Percentiles rank a stretch among this genome's conserved stretches.
Conservation (phyloP, 2,113 vertebrate genomes). For the Oryzias curvinotus region DNA sequence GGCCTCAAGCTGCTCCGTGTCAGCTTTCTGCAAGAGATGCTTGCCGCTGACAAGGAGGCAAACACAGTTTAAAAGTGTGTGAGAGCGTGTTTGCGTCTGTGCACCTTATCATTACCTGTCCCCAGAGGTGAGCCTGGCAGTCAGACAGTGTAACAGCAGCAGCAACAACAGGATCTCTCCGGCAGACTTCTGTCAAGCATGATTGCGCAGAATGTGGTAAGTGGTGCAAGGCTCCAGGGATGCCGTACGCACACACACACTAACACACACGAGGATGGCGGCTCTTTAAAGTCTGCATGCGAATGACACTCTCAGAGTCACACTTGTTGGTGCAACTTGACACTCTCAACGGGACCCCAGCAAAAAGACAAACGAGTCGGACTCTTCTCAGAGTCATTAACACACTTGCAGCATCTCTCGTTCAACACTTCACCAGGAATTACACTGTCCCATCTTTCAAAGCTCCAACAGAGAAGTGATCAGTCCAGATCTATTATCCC, state of each 20-base stretch:
- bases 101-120: slow-evolving; percentile 58
- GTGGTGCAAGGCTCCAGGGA: slow-evolving; percentile 49
- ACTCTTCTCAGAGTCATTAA: slow-evolving; percentile 44
- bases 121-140: slow-evolving; percentile 59
- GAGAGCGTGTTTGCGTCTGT: neutral
- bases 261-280: slow-evolving; percentile 6
- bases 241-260: neutral
- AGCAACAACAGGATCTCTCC: slow-evolving; percentile 50
- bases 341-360: slow-evolving; percentile 52
- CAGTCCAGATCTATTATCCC: slow-evolving; percentile 43
- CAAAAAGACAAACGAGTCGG: slow-evolving; percentile 59
- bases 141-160: slow-evolving; percentile 55
- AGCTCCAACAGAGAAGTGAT: slow-evolving; percentile 26
- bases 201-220: slow-evolving; percentile 62
- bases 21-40: slow-evolving; percentile 48
- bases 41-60: slow-evolving; percentile 38
- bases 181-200: slow-evolving; percentile 61
- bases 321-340: slow-evolving; percentile 45
- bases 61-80: slow-evolving; percentile 12
- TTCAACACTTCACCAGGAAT: slow-evolving; percentile 42
- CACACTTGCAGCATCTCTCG: slow-evolving; percentile 33
- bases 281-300: slow-evolving; percentile 28
- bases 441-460: slow-evolving; percentile 19
- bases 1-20: slow-evolving; percentile 5
- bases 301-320: slow-evolving; percentile 29